Evolutionary conservation across 2,888 invertebrate species (phyloP), one percentile per base, ranked within the genome.

Genomic region (Pachycephus smyrnensis): DNA sequence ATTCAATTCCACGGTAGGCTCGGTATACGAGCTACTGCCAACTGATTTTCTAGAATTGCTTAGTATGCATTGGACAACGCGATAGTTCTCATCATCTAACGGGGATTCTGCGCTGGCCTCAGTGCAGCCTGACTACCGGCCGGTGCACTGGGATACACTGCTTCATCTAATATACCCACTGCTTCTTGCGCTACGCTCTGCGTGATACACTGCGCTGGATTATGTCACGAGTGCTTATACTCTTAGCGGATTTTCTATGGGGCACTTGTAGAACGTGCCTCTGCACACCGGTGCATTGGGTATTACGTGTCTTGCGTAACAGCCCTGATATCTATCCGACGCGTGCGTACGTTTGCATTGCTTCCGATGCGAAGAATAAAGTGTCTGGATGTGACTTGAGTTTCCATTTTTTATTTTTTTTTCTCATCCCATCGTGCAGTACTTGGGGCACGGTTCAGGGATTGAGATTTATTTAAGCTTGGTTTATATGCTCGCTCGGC

Each of bases 21-120:
- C 78, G 78, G 73, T 75, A 75, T 82, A 82, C 81, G 80, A 82
- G 81, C 81, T 77, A 83, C 80, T 82, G 81, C 79, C 82, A 79
- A 85, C 82, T 82, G 87, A 85, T 86, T 86, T 85, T 84, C 82
- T 80, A 82, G 81, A 85, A 83, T 85, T 83, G 84, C 83, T 88
- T 85, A 81, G 80, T 86, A 87, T 87, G 85, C 86, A 86, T 85
- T 84, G 86, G 82, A 82, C 84, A 82, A 78, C 81, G 79, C 79
- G 82, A 83, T 80, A 81, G 81, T 83, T 77, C 81, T 76, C 80
- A 78, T 82, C 81, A 79, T 80, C 78, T 83, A 82, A 84, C 81
- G 82, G 84, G 76, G 85, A 79, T 82, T 85, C 75, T 69, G 69
- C 69, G 69, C 69, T 69, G 69, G 40, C 40, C 40, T 40, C 40